Base-by-base conservation (phyloP, 2,113 vertebrate species). In the Nothobranchius kuhntae region DNA sequence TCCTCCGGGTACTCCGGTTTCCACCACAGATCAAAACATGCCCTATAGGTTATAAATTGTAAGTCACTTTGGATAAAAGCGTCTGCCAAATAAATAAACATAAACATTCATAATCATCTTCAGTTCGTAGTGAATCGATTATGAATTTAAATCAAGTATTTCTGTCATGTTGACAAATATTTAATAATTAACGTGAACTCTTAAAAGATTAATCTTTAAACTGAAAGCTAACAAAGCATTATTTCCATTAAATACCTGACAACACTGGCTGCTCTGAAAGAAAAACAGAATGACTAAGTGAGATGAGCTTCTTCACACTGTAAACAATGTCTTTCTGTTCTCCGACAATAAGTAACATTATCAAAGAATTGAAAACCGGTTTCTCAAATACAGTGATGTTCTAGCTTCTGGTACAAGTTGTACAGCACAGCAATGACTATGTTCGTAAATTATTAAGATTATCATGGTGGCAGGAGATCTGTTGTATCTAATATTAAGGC, bases 401-500 rank as follows among this genome's bases (percentile, higher is more conserved):
- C 52, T 64, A 21, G 26, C 57, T 21, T 67, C 57, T 59, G 72
- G 68, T 10, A 58, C 38, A 67, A 61, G 40, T 56, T 66, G 57
- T 68, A 6, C 60, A 45, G 6, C 47, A 58, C n/a, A 44, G 65
- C 53, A 54, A 67, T 81, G 75, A 76, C 36, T 36, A 59, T 55
- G 61, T 26, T n/a, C 63, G 62, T 80, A 74, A 87, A 84, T 82
- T 62, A 86, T 89, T 81, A 61, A 75, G 53, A 53, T 53, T 54
- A 52, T 44, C 17, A 11, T 54, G 52, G 62, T 76, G 53, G 17
- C 54, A 78, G 69, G 52, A 38, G 56, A 72, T 78, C 38, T 53
- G 63, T 21, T 65, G 59, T 53, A 64, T 78, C 50, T 56, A 51
- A 72, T 52, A 71, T 53, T 65, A 74, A 79, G 30, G 62, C 15